Evolutionary conservation across 1,140 invertebrate genomes (phyloP), one percentile per base, ranked within the genome.

Genomic region (Steinernema feltiae): DNA sequence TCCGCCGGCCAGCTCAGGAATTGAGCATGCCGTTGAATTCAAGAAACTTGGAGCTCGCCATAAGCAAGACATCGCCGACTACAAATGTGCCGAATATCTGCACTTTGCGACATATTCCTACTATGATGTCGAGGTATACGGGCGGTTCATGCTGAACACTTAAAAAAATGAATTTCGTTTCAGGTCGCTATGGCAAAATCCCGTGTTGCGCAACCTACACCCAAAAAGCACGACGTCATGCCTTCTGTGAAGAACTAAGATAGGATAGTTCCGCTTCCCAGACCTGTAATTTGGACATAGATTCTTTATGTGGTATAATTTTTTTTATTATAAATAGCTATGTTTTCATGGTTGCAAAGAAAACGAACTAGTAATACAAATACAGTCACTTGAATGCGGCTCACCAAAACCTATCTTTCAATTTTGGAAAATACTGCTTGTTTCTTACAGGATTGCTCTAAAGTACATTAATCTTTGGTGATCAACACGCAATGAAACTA

Each of bases 71-170:
- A 72, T 70, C 70, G 30, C 21, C 18, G 70, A 41, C 21, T 78
- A 78, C 74, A 78, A 78, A 70, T 77, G 76, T 70, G 46, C 71
- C 30, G 77, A 78, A 17, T 78, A 78, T 31, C 74, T 78, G 17
- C 32, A 78, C 32, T 77, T 78, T 69, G 30, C 71, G 30, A 78
- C 63, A 21, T 76, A 78, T 30, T 75, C 73, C 30, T 78, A 72
- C 70, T 79, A 79, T 21, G 69, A 78, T 29, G 70, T 69, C 0
- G 77, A 78, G 32, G 73, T 76, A 32, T 30, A 7, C 32, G 7
- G 32, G 12, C 21, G 24, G 18, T 30, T n/a, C n/a, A n/a, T n/a
- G n/a, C n/a, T n/a, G n/a, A n/a, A n/a, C n/a, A n/a, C n/a, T n/a
- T n/a, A n/a, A n/a, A n/a, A n/a, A n/a, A n/a, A n/a, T n/a, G n/a